Evolutionary conservation across 2,888 invertebrate species (phyloP).

Genomic region (Epirrhoe tristata): DNA sequence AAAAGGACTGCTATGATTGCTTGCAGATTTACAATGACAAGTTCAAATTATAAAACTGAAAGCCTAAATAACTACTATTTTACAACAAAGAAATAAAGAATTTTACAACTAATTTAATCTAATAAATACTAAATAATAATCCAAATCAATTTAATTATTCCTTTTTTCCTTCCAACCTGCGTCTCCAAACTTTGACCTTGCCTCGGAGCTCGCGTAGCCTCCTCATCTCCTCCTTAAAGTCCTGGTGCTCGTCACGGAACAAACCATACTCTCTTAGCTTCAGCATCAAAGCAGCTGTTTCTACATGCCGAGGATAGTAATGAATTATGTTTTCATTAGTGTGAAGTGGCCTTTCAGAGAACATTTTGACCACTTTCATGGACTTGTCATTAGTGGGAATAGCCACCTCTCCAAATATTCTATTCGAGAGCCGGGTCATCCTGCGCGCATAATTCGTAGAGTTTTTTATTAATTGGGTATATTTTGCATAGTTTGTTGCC

Average conservation of each 20-base stretch:
- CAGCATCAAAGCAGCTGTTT: conserved; percentile 90
- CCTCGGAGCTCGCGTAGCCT: conserved; percentile 91
- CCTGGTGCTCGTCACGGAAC: conserved; percentile 94
- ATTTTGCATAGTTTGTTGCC: conserved; percentile 89
- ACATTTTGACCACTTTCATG: conserved; percentile 92
- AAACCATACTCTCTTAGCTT: conserved; percentile 91
- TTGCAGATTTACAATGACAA: no score
- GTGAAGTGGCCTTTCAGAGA: conserved; percentile 91
- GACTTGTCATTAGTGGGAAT: conserved; percentile 90
- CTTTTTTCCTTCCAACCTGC: conserved; percentile 74
- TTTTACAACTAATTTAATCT: conserved; percentile 18
- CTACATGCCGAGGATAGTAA: conserved; percentile 95
- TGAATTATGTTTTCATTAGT: conserved; percentile 89
- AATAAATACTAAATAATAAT: conserved; percentile 8
- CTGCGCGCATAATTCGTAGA: conserved; percentile 92
- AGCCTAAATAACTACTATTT: no score
- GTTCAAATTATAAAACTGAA: no score
- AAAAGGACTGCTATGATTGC: no score
- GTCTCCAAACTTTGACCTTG: conserved; percentile 86
- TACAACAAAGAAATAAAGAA: background rate
- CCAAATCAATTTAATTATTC: conserved; percentile 54
- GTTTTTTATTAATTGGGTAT: conserved; percentile 88
- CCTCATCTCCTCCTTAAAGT: conserved; percentile 95
- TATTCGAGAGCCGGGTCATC: conserved; percentile 94
- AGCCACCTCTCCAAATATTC: conserved; percentile 95